These are phyloP conservation scores for Sicus ferrugineus DNA, from an alignment of 2,888 invertebrate species.

Conservation along the genomic window DNA sequence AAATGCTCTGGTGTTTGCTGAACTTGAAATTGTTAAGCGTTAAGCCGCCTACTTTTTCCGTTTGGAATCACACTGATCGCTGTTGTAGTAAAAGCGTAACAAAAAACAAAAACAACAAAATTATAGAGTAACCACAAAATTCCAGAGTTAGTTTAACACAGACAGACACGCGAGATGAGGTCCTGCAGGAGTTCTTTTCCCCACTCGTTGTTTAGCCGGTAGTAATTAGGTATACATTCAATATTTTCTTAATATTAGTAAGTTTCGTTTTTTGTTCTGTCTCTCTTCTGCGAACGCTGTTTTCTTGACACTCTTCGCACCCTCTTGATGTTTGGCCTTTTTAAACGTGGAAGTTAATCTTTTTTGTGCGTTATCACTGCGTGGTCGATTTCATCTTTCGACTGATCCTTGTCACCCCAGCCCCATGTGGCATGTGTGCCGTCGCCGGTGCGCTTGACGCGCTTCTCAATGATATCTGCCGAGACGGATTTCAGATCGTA, in stretches of 20 bases:
- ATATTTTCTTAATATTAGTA: background rate
- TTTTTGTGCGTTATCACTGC: constrained; percentile 70
- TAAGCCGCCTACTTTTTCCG: no score
- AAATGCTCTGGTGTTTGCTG: no score
- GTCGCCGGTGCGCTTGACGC: constrained; percentile 78
- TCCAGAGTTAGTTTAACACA: constrained; percentile 59
- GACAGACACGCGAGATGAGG: constrained; percentile 44
- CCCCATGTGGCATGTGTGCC: constrained; percentile 81
- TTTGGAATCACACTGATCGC: no score
- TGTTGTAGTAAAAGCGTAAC: background rate
- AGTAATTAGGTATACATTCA: constrained; percentile 23
- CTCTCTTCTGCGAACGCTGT: background rate
- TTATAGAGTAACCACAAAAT: constrained; percentile 40
- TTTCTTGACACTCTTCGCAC: background rate
- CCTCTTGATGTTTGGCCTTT: background rate
- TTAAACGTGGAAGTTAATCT: constrained; percentile 59
- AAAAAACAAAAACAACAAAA: background rate
- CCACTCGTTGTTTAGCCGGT: constrained; percentile 11
- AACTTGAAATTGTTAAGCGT: no score
- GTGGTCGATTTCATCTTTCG: constrained; percentile 67
- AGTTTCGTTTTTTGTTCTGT: background rate
- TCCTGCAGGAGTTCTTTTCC: background rate
- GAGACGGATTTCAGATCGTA: constrained; percentile 87
- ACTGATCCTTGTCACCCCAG: constrained; percentile 77
- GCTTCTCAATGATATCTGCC: constrained; percentile 71